Base-by-base conservation (phyloP, 2,888 invertebrate species). In the Lasioglossum vierecki region DNA sequence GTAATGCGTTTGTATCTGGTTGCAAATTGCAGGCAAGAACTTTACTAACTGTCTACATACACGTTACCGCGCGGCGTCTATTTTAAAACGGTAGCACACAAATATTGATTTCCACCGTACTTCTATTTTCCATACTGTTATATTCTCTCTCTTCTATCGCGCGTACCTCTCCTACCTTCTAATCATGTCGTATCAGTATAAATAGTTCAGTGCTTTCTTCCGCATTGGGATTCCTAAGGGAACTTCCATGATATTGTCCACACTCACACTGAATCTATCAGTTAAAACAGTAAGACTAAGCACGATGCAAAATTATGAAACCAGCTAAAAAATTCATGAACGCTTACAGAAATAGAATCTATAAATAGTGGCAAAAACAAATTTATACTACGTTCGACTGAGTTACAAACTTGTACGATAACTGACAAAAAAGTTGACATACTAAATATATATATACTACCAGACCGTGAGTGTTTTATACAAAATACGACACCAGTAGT, bases 31-130 rank as follows among this genome's bases (percentile, higher is more conserved):
- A 2, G 11, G 30, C 13, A 13, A 30, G 30, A 35, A 22, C 22
- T 66, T 60, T 8, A 35, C 46, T 63, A 60, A 26, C 76, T 66
- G 18, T 18, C 22, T 8, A n/a, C 13, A 44, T 63, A 76, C 35
- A 76, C 46, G 15, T 63, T 63, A 30, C 22, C 66, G 30, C n/a
- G 22, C 15, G 9, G 2, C n/a, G 44, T 68, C 68, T 76, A 76
- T 68, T 68, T 76, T 49, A 68, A 76, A 44, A 41, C 35, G 8
- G n/a, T 30, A 15, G 35, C 76, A 68, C 46, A 22, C 76, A 49
- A 66, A 68, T 68, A 76, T 68, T 35, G 76, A 76, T 76, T 68
- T 76, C 49, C 68, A n/a, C 35, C 18, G 18, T 46, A 76, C 46
- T n/a, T 76, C 41, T 66, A 30, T 49, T 49, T 68, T 68, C 76